phyloP scores from a whole-genome alignment of 2,888 invertebrate genomes.

The Helleia helle region DNA sequence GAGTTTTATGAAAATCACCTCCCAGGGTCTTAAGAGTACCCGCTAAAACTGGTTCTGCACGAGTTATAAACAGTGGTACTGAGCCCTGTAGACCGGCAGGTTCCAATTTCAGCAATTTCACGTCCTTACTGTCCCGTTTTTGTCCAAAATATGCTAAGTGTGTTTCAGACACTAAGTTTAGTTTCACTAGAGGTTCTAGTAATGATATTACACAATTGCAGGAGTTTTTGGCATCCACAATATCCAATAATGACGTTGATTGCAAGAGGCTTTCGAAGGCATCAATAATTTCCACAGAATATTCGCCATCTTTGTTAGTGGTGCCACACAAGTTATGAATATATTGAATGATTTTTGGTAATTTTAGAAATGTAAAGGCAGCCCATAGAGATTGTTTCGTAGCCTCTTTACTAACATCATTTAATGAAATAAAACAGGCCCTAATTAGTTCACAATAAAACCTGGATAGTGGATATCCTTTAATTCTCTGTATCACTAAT shows the following conservation, averaged over 20 bases:
- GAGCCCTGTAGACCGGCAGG: slow-evolving; percentile 80
- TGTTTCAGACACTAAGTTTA: slow-evolving; percentile 84
- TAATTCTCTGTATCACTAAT: slow-evolving; percentile 87
- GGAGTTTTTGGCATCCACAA: slow-evolving; percentile 90
- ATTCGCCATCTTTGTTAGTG: slow-evolving; percentile 75
- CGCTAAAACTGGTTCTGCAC: slow-evolving; percentile 91
- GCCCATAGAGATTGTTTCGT: slow-evolving; percentile 94
- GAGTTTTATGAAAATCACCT: slow-evolving; percentile 90
- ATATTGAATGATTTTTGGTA: slow-evolving; percentile 85
- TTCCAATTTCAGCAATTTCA: slow-evolving; percentile 79
- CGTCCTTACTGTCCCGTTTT: slow-evolving; percentile 76
- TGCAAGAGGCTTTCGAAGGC: slow-evolving; percentile 90
- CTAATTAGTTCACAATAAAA: slow-evolving; percentile 92
- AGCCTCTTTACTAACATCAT: slow-evolving; percentile 85
- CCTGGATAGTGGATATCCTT: slow-evolving; percentile 85
- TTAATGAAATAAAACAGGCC: slow-evolving; percentile 91
- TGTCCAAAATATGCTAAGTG: slow-evolving; percentile 81
- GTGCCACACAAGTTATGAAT: slow-evolving; percentile 75
- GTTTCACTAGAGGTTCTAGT: slow-evolving; percentile 85
- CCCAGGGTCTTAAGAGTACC: slow-evolving; percentile 93
- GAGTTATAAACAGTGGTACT: slow-evolving; percentile 84
- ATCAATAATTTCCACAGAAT: slow-evolving; percentile 83
- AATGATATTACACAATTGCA: slow-evolving; percentile 91
- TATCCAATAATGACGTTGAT: slow-evolving; percentile 88
- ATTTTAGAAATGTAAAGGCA: slow-evolving; percentile 93